Evolutionary conservation across 2,113 vertebrate genomes (phyloP).

Genomic region (Protobothrops flavoviridis): DNA sequence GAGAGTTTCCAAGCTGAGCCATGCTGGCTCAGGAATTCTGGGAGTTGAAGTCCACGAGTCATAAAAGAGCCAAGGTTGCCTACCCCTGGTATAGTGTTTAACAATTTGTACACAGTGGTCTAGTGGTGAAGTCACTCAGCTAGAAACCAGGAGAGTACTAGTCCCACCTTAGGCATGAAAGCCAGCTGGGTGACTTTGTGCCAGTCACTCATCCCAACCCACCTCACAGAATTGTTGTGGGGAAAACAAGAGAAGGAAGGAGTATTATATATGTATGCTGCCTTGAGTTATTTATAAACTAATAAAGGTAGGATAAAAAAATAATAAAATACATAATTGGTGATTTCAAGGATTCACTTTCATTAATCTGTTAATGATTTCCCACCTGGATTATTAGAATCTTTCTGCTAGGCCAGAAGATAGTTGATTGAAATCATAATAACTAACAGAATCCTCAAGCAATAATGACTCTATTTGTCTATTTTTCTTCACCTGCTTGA

Average conservation of each 20-base stretch:
- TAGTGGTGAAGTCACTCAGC: no score
- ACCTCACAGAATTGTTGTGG: no score
- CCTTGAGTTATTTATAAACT: not conserved
- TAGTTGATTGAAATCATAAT: not conserved
- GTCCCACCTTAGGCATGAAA: no score
- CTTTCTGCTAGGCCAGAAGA: not conserved
- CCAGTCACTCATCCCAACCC: no score
- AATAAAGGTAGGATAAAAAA: not conserved
- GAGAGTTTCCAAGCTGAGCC: no score
- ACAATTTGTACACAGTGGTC: no score
- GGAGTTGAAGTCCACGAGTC: no score
- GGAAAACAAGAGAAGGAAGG: no score
- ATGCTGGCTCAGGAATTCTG: no score
- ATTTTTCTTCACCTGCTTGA: constrained; percentile 64
- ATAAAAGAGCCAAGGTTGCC: no score
- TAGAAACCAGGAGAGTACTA: no score
- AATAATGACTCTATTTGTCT: not conserved
- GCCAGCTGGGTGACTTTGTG: no score
- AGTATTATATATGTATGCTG: not conserved
- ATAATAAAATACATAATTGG: not conserved
- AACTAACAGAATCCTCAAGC: not conserved
- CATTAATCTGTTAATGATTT: not conserved
- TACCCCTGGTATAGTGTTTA: not conserved
- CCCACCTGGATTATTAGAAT: not conserved
- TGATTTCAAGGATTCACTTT: not conserved